These are phyloP conservation scores for Craseonycteris thonglongyai DNA, from an alignment of 2,113 vertebrate genomes.

Conservation along the genomic window DNA sequence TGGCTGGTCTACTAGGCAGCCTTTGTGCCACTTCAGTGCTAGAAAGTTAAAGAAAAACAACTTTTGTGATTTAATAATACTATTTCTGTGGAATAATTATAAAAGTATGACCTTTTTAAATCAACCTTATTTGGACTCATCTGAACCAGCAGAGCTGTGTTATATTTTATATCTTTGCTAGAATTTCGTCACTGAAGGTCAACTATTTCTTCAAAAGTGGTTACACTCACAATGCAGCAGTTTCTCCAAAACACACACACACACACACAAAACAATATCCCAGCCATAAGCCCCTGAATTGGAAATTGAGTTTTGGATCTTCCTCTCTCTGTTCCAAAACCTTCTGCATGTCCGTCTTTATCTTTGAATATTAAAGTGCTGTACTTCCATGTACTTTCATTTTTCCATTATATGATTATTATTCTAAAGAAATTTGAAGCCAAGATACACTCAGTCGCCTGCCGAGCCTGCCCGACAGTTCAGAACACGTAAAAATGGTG, in stretches of 20 bases:
- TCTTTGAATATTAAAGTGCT: slow-evolving; percentile 38
- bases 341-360: slow-evolving; percentile 58
- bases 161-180: slow-evolving; percentile 98
- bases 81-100: slow-evolving; percentile 88
- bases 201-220: slow-evolving; percentile 89
- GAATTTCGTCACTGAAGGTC: slow-evolving; percentile 86
- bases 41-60: slow-evolving; percentile 76
- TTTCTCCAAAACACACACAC: slow-evolving; percentile 36
- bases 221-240: slow-evolving; percentile 83
- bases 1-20: slow-evolving; percentile 84
- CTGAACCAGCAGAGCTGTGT: slow-evolving; percentile 95
- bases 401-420: slow-evolving; percentile 52
- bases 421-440: slow-evolving; percentile 54
- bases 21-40: slow-evolving; percentile 84
- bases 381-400: slow-evolving; percentile 48
- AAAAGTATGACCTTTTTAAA: slow-evolving; percentile 87
- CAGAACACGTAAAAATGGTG: slow-evolving; percentile 45
- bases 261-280: slow-evolving; percentile 46
- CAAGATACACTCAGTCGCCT: slow-evolving; percentile 41
- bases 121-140: slow-evolving; percentile 84
- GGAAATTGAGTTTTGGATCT: slow-evolving; percentile 68
- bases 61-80: slow-evolving; percentile 84
- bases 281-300: slow-evolving; percentile 60
- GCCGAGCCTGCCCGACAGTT: slow-evolving; percentile 48
- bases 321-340: slow-evolving; percentile 55